Percentiles rank a stretch among this genome's conserved stretches.
Conservation (phyloP, 2,113 vertebrate species). For the Indicator maculatus region DNA sequence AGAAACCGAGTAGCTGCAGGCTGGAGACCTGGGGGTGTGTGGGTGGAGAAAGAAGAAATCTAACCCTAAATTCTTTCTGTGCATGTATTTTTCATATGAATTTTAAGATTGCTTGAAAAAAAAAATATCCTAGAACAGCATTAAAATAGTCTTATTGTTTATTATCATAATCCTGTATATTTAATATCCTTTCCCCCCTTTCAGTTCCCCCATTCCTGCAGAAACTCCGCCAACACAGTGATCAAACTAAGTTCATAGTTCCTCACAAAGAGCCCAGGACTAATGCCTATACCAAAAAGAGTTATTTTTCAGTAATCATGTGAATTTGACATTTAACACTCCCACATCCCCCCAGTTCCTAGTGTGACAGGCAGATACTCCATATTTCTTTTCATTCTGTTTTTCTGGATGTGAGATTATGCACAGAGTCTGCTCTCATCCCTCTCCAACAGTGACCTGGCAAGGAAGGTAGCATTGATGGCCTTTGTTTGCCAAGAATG, state of each 20-base stretch:
- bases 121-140: neutral
- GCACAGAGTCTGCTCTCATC: neutral
- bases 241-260: constrained; percentile 59
- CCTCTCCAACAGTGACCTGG: neutral
- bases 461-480: neutral
- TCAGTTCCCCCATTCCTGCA: constrained; percentile 5
- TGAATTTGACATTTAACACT: neutral
- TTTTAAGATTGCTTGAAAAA: constrained; percentile 56
- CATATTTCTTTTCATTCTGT: neutral
- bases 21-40: neutral
- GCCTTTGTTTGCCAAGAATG: neutral
- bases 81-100: constrained; percentile 31
- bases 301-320: constrained; percentile 5
- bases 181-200: constrained; percentile 41
- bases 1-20: constrained; percentile 34
- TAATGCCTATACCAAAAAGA: constrained; percentile 40
- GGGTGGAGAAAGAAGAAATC: constrained; percentile 21
- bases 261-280: neutral
- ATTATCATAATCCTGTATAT: constrained; percentile 42
- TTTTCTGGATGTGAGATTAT: constrained; percentile 1
- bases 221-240: constrained; percentile 25
- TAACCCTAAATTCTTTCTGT: constrained; percentile 16
- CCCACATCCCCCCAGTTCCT: neutral
- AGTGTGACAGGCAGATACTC: neutral
- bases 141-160: constrained; percentile 37